Percentiles rank a stretch among this genome's conserved stretches.
Conservation (phyloP, 1,140 invertebrate species). For the Macrostomum lignano region DNA sequence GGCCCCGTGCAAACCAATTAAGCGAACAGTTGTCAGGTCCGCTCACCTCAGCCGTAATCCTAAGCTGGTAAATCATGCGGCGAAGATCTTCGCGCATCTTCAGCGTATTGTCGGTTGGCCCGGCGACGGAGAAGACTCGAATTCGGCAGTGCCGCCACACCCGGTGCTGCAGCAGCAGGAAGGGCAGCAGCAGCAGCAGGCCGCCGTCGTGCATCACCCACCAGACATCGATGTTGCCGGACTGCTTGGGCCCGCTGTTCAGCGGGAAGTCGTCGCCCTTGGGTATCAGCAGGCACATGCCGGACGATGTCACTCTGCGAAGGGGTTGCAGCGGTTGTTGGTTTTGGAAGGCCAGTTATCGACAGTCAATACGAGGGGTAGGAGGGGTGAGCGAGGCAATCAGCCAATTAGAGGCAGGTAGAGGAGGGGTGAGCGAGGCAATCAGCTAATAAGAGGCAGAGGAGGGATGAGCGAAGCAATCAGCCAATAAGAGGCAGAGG, state of each 20-base stretch:
- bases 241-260: conserved; percentile 10
- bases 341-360: not conserved
- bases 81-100: conserved; percentile 98
- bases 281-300: conserved; percentile 1
- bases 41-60: conserved; percentile 79
- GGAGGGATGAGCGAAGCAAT: too few relatives aligned
- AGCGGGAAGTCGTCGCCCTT: too few relatives aligned
- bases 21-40: conserved; percentile 37
- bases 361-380: too few relatives aligned
- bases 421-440: not conserved
- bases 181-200: conserved; percentile 78
- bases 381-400: conserved; percentile 1
- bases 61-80: conserved; percentile 79
- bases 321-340: not conserved
- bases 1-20: not conserved
- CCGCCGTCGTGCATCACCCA: conserved; percentile 98
- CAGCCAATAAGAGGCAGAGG: too few relatives aligned
- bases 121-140: conserved; percentile 90
- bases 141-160: conserved; percentile 95
- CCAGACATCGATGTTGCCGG: conserved; percentile 89
- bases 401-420: not conserved
- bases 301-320: not conserved
- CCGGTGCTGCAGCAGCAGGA: conserved; percentile 61
- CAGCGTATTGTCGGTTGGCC: conserved; percentile 92
- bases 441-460: not conserved